These are phyloP conservation scores for Pristionchus mayeri DNA, from an alignment of 2,888 invertebrate species.

Conservation along the genomic window DNA sequence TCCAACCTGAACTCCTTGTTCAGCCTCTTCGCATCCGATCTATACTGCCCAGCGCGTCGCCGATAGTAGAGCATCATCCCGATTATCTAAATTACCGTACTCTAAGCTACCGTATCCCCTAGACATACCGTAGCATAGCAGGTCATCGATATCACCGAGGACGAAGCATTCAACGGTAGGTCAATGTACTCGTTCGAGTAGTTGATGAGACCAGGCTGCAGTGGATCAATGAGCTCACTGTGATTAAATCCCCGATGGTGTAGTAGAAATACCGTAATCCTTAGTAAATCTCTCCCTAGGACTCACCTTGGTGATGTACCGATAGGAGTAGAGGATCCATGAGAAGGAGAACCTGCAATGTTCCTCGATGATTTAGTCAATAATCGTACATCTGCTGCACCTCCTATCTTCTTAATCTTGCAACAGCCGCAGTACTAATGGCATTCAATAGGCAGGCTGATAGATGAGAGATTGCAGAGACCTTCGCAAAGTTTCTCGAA, in stretches of 20 bases:
- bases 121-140: constrained; percentile 57
- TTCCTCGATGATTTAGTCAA: too few species aligned
- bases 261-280: neutral
- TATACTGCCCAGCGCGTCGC: neutral
- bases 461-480: too few species aligned
- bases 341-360: constrained; percentile 23
- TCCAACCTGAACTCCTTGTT: constrained; percentile 1
- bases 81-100: neutral
- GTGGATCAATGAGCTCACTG: too few species aligned
- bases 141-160: constrained; percentile 53
- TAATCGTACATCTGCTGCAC: too few species aligned
- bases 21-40: neutral
- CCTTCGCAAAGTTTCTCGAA: too few species aligned
- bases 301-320: neutral
- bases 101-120: neutral
- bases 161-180: constrained; percentile 56
- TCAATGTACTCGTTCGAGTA: constrained; percentile 61
- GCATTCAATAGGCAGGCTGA: too few species aligned
- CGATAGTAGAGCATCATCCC: neutral
- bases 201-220: constrained; percentile 50
- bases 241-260: too few species aligned
- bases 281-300: neutral
- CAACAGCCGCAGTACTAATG: neutral
- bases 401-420: neutral
- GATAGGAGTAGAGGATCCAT: neutral